Conservation (phyloP, 2,113 vertebrate species). For the Pampusana beccarii region DNA sequence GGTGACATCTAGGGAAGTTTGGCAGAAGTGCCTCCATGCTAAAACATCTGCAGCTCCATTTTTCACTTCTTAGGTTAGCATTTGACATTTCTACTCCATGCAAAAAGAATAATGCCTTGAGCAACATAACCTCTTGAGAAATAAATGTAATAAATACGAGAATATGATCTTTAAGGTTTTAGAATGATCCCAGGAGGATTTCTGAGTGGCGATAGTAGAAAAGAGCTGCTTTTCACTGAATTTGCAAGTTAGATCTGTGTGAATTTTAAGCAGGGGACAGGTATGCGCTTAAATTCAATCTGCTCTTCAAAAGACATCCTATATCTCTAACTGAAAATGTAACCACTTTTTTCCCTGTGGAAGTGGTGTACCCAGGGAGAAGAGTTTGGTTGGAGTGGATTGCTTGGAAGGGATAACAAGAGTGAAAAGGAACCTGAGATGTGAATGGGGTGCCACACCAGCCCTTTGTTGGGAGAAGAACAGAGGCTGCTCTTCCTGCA, state of each 20-base stretch:
- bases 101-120: not conserved
- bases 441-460: not conserved
- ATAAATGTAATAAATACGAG: not conserved
- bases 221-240: not conserved
- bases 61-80: not conserved
- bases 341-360: not conserved
- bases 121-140: not conserved
- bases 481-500: not conserved
- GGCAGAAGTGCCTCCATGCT: not conserved
- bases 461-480: not conserved
- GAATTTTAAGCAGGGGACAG: not conserved
- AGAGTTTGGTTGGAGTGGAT: not conserved
- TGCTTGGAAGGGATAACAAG: not conserved
- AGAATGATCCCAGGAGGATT: not conserved
- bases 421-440: not conserved
- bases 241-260: not conserved
- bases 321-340: not conserved
- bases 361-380: not conserved
- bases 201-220: not conserved
- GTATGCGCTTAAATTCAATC: not conserved
- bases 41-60: not conserved
- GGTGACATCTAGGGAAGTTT: slow-evolving; percentile 8
- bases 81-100: not conserved
- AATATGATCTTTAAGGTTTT: not conserved
- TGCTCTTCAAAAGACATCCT: not conserved